Evolutionary conservation across 2,797 vertebrate genomes (phyloP), one percentile per base, ranked within the genome.

Genomic region (Bryconaethiops microstoma): DNA sequence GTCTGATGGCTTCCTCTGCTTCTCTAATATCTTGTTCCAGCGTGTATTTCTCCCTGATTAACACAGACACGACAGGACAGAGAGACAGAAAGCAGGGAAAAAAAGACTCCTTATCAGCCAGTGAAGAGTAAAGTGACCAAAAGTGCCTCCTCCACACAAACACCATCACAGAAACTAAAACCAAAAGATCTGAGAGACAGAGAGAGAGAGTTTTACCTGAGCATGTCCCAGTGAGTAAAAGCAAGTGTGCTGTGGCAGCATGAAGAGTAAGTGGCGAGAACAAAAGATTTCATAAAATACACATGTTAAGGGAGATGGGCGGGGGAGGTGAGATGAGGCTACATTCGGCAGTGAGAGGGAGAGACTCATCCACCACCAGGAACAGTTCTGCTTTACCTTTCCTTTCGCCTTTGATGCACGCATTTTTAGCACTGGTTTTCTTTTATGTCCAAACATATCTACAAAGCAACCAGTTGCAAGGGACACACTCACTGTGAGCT

Each of bases 11-110:
- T 71, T 97, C 97, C 84, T 99, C 98, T 19, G 97, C 94, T 75
- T 99, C 98, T 79, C 97, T 91, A 85, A 99, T 98, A 88, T 99
- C 98, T 82, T 99, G 97, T 81, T 99, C 98, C 84, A 99, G 89
- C 0, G 94, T 95, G 68, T 96, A 97, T 68, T 99, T 99, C 91
- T 99, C 97, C 88, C 98, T 99, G 87, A 2, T 76, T 57, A 40
- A 72, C 9, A 88, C 55, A 81, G 57, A 13, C 7, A 45, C 14
- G 12, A 73, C 45, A 74, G 12, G 40, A 42, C 40, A 85, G 12
- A 68, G 10, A 73, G 57, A 78, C 17, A 73, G 3, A 42, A 54
- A 71, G 10, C 12, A 55, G 9, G 71, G n/a, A n/a, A n/a, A 48
- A 42, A 82, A 50, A 82, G 14, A 4, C 3, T 7, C 62, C 0